phyloP scores from a whole-genome alignment of 2,797 vertebrate genomes.

The Aselliscus stoliczkanus region DNA sequence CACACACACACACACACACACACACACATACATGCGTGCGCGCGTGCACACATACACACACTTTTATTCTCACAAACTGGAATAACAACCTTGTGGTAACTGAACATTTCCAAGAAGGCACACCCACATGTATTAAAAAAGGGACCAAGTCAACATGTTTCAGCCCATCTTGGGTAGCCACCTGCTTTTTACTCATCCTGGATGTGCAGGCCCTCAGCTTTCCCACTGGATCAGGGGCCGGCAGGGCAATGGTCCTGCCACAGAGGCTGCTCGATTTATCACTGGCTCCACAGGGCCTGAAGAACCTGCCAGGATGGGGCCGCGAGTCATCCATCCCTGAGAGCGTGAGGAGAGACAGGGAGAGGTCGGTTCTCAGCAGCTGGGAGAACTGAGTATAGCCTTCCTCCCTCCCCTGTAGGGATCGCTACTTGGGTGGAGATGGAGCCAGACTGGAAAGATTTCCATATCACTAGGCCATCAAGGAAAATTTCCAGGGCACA shows the following conservation, averaged over 20 bases:
- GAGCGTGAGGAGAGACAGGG: neutral
- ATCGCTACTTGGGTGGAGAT: neutral
- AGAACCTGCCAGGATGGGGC: neutral
- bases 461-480: neutral
- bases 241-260: neutral
- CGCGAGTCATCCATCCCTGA: neutral
- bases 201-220: too few relatives aligned
- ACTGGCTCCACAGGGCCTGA: neutral
- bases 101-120: neutral
- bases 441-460: neutral
- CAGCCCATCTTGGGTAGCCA: neutral
- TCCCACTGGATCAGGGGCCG: fast-evolving
- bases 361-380: neutral
- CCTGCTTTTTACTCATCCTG: neutral
- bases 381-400: neutral
- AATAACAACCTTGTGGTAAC: neutral
- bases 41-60: neutral
- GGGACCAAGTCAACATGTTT: neutral
- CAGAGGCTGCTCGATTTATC: neutral
- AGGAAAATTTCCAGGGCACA: neutral
- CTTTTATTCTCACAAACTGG: neutral
- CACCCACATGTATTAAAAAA: neutral
- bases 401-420: neutral
- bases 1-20: neutral
- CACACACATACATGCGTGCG: neutral